Evolutionary conservation across 2,113 vertebrate genomes (phyloP).

Genomic region (Vidua macroura): DNA sequence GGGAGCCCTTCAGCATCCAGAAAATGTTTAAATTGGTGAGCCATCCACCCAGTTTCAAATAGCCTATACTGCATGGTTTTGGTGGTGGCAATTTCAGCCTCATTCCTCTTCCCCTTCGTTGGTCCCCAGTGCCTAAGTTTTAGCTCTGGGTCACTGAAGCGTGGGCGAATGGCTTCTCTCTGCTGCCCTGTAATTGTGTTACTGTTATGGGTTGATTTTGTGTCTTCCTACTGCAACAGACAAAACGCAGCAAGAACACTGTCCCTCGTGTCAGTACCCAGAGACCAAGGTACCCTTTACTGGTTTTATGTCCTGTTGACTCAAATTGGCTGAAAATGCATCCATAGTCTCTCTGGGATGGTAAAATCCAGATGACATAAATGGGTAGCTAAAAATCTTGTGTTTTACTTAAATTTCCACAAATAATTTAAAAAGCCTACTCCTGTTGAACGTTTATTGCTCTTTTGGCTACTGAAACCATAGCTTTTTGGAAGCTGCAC

Average conservation of each 20-base stretch:
- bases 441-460: not conserved
- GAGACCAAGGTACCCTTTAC: not conserved
- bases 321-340: not conserved
- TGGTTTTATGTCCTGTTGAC: not conserved
- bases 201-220: not conserved
- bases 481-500: not conserved
- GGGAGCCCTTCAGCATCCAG: not conserved
- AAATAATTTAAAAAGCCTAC: not conserved
- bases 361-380: not conserved
- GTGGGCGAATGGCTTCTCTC: accelerated
- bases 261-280: not conserved
- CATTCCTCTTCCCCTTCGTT: not conserved
- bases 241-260: not conserved
- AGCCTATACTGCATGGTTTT: not conserved
- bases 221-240: not conserved
- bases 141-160: not conserved
- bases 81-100: not conserved
- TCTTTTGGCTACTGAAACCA: not conserved
- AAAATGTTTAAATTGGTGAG: not conserved
- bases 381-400: not conserved
- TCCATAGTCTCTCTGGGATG: not conserved
- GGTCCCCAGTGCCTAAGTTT: not conserved
- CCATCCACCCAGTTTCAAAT: not conserved
- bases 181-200: not conserved
- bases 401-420: not conserved